Evolutionary conservation across 1,140 invertebrate genomes (phyloP).

Genomic region (Vanessa atalanta): DNA sequence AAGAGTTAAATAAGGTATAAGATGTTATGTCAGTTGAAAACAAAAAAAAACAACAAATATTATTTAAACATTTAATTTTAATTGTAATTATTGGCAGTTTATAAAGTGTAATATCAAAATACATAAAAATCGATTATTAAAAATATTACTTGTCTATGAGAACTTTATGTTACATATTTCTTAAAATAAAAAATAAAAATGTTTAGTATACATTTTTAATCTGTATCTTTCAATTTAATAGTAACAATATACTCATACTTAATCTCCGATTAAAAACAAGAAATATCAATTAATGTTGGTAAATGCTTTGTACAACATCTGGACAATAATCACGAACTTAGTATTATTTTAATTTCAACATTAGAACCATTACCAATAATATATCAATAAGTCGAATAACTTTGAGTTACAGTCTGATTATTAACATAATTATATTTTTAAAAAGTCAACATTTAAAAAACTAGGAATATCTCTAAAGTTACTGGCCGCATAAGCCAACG

Average conservation of each 20-base stretch:
- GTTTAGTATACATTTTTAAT: background rate
- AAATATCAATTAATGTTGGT: conserved; percentile 15
- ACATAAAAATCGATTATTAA: conserved; percentile 13
- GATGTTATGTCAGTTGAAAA: background rate
- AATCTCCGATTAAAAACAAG: background rate
- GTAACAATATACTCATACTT: background rate
- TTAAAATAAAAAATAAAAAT: background rate
- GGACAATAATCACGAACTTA: conserved; percentile 7
- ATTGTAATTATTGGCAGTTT: conserved; percentile 47
- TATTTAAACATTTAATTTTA: conserved; percentile 22
- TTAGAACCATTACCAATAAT: conserved; percentile 21
- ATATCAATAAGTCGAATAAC: conserved; percentile 11
- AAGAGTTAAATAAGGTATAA: background rate
- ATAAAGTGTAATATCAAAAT: conserved; percentile 46
- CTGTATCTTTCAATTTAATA: background rate
- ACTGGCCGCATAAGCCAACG: background rate
- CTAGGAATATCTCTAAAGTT: background rate
- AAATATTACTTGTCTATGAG: conserved; percentile 10
- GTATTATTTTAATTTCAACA: conserved; percentile 8
- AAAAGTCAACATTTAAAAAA: background rate
- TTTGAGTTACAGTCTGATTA: conserved; percentile 6
- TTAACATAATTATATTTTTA: background rate
- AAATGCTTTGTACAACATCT: conserved; percentile 60
- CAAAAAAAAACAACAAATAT: conserved; percentile 17
- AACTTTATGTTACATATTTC: background rate